A percentile compares a stretch with the other conserved stretches of the same genome.
These are phyloP conservation scores for Thysanoteuthis rhombus DNA, from an alignment of 2,888 invertebrate genomes.

Conservation along the genomic window DNA sequence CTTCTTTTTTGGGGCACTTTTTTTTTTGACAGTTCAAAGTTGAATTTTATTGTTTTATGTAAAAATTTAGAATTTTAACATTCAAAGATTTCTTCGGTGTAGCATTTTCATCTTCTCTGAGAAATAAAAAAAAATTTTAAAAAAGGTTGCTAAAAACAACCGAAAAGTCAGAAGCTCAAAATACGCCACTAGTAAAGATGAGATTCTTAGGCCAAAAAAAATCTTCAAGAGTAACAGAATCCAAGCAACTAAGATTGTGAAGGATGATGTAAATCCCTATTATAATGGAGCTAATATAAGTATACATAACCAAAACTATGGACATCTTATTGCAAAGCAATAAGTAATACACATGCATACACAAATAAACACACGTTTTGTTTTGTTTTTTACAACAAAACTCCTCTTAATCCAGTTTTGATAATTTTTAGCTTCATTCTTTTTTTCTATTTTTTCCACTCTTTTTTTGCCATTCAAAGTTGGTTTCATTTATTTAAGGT, in stretches of 20 bases:
- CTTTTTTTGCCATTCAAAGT: neutral
- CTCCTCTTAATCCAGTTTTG: neutral
- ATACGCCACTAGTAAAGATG: no score
- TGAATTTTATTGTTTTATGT: neutral
- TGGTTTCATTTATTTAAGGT: neutral
- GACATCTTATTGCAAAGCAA: no score
- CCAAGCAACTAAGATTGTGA: no score
- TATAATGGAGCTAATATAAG: no score
- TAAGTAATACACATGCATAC: neutral
- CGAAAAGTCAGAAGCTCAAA: no score
- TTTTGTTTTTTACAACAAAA: neutral
- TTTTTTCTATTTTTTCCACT: neutral
- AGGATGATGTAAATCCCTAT: no score
- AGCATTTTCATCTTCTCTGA: neutral
- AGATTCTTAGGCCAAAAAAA: no score
- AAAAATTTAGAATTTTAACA: neutral
- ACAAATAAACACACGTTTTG: neutral
- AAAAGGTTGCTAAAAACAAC: no score
- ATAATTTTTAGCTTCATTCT: neutral
- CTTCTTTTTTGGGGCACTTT: no score
- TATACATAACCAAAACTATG: no score
- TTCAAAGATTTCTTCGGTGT: neutral
- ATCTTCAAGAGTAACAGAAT: no score
- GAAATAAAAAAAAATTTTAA: neutral
- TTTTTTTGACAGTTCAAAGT: no score